Conservation (phyloP, 1,140 invertebrate genomes). For the Drosophila auraria region DNA sequence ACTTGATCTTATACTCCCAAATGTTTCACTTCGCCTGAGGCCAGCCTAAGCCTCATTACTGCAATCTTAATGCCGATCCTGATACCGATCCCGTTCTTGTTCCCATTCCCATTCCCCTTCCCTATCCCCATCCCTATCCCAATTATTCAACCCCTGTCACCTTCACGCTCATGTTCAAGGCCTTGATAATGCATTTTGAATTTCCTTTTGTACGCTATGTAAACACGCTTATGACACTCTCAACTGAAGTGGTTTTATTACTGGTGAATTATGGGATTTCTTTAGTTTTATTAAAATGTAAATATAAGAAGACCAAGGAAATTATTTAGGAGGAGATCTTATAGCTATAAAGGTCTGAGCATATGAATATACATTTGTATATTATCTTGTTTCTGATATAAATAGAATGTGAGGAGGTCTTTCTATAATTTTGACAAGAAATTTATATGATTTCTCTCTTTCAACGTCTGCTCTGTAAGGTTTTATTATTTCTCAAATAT, state of each 20-base stretch:
- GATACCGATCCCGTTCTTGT: not conserved
- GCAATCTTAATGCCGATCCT: not conserved
- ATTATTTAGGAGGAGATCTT: not conserved
- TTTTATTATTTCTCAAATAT: too few species aligned
- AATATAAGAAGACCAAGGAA: too few species aligned
- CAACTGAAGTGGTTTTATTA: constrained; percentile 17
- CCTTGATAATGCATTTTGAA: constrained; percentile 47
- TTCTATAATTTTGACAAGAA: not conserved
- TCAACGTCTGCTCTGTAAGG: too few species aligned
- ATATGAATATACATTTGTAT: not conserved
- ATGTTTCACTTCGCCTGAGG: constrained; percentile 62
- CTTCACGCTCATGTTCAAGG: constrained; percentile 19
- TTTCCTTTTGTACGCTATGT: constrained; percentile 53
- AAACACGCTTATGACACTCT: constrained; percentile 47
- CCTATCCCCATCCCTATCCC: not conserved
- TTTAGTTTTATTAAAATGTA: too few species aligned
- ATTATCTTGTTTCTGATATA: too few species aligned
- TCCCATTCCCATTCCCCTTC: not conserved
- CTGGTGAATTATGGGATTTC: not conserved
- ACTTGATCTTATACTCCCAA: constrained; percentile 83
- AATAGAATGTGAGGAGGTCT: not conserved
- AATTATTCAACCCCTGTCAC: not conserved
- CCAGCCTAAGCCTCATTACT: not conserved
- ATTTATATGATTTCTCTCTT: not conserved
- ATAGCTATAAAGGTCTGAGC: not conserved